Evolutionary conservation across 2,113 vertebrate genomes (phyloP).

Genomic region (Azemiops feae): DNA sequence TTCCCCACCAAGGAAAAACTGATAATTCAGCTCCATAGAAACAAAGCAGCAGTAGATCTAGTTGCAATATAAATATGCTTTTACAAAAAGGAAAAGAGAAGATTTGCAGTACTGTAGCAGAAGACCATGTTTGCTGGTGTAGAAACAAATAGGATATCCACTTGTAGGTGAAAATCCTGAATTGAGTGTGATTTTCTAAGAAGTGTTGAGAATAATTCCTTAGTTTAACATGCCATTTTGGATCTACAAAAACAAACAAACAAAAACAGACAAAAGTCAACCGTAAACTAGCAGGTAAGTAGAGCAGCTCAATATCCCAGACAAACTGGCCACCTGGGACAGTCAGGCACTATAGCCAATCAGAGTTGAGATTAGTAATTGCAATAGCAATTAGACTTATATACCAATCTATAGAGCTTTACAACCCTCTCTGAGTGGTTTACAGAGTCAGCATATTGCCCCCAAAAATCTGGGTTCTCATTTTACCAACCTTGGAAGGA

Average conservation of each 20-base stretch:
- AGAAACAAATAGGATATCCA: background rate
- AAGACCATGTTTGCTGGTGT: background rate
- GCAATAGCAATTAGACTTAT: background rate
- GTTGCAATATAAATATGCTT: background rate
- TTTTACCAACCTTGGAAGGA: background rate
- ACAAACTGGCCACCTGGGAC: background rate
- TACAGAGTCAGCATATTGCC: background rate
- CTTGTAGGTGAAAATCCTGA: background rate
- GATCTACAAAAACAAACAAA: background rate
- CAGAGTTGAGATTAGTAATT: background rate
- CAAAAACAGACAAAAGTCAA: background rate
- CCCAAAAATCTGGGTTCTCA: background rate
- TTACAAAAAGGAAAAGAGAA: background rate
- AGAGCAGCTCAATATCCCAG: background rate
- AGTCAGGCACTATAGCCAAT: background rate
- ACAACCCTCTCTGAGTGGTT: too few species aligned
- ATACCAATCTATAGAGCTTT: too few species aligned
- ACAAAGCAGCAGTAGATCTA: background rate
- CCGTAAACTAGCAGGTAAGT: background rate
- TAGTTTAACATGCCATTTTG: background rate
- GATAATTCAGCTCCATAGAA: background rate
- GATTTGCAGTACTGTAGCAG: background rate
- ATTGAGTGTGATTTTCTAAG: background rate
- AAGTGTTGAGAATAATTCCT: background rate
- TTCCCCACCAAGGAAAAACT: background rate